Base-by-base conservation (phyloP, 1,140 invertebrate genomes). In the Pristionchus pacificus region DNA sequence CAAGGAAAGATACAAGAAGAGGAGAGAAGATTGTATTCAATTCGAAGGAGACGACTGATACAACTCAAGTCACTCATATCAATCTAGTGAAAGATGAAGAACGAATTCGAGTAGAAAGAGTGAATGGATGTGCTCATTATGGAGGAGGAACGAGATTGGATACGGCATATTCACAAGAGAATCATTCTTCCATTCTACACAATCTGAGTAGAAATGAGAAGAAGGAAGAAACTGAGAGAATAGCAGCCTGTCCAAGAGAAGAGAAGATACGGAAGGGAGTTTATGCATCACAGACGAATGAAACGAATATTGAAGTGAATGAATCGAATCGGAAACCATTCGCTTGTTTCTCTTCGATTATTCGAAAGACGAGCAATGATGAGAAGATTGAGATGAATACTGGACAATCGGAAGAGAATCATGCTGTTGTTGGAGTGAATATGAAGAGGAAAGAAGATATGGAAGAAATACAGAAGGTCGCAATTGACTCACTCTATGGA, bases 151-250 rank as follows among this genome's bases (percentile, higher is more conserved):
- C 60, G 6, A 2, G 57, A 6, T 28, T 25, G 15, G n/a, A 13
- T 10, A 69, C 55, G 19, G 31, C 30, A 66, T 60, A 25, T 28
- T 25, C 55, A 14, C 24, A 68, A 69, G 67, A 67, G 33, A 63
- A 62, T 58, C 58, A 67, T 30, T 30, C 30, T n/a, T 27, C 33
- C 38, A 25, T 58, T 24, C 33, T 6, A 19, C 6, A 49, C 6
- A 19, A 49, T 6, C 6, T 49, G 6, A 19, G 6, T 6, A 6
- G 38, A 19, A 6, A 6, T 10, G 38, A 19, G 38, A 6, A 6
- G 6, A 10, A 6, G 6, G 38, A 49, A 49, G 38, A 19, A 6
- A 19, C 19, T 19, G 6, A 49, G 19, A 19, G 38, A 19, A 49
- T 19, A 49, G 19, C 38, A 10, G 38, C 38, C 6, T 49, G 38